Conservation (phyloP, 2,888 invertebrate species). For the Maniola hyperantus region DNA sequence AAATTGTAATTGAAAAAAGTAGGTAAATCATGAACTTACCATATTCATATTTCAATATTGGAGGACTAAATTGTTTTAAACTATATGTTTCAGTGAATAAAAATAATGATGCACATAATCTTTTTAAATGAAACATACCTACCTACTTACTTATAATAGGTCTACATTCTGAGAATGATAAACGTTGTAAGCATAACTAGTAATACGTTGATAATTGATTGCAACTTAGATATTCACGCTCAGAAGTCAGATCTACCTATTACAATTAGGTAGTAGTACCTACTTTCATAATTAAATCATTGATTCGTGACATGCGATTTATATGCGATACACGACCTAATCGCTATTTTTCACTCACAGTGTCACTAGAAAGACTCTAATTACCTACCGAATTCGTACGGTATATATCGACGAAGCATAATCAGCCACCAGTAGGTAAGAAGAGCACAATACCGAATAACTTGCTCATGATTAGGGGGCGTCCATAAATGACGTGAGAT, state of each 20-base stretch:
- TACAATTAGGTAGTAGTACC: background rate
- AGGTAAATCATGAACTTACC: background rate
- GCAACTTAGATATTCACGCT: conserved; percentile 14
- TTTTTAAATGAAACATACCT: background rate
- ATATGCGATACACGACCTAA: too few species aligned
- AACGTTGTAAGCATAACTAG: background rate
- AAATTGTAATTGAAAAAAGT: background rate
- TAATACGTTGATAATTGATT: conserved; percentile 13
- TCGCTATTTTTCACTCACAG: too few species aligned
- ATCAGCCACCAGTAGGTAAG: too few species aligned
- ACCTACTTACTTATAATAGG: too few species aligned
- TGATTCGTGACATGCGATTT: background rate
- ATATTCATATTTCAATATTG: conserved; percentile 7
- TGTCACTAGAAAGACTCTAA: too few species aligned
- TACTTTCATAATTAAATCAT: background rate
- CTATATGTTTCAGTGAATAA: background rate
- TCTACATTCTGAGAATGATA: background rate
- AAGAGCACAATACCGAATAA: too few species aligned
- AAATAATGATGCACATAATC: background rate
- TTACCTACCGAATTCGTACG: too few species aligned
- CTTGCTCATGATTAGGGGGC: too few species aligned
- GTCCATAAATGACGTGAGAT: too few species aligned
- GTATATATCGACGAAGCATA: too few species aligned
- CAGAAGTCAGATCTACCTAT: too few species aligned
- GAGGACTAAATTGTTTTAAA: background rate